phyloP scores from a whole-genome alignment of 2,113 vertebrate species.

The Nycticryphes semicollaris region DNA sequence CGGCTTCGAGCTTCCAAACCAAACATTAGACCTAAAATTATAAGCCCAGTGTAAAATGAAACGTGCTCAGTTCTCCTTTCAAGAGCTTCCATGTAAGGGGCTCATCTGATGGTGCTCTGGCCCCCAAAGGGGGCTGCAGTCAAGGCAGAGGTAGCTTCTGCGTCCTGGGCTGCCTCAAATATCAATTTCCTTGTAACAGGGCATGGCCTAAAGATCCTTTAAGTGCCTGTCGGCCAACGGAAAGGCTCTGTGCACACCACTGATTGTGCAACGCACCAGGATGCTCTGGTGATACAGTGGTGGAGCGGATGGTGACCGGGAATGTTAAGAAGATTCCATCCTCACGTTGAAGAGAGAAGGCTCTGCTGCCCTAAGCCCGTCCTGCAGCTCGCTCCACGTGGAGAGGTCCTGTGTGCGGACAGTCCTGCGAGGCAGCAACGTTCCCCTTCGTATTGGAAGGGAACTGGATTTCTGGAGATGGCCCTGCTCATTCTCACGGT shows the following conservation, averaged over 20 bases:
- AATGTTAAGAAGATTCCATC: not conserved
- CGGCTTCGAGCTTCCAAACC: constrained; percentile 19
- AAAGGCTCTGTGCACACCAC: not conserved
- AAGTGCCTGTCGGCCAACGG: not conserved
- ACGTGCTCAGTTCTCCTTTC: not conserved
- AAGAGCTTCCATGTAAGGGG: not conserved
- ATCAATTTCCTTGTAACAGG: not conserved
- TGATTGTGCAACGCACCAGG: not conserved
- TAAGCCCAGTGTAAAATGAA: constrained; percentile 27
- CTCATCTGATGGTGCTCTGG: not conserved
- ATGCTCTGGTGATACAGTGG: not conserved
- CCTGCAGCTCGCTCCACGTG: not conserved
- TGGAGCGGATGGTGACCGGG: not conserved
- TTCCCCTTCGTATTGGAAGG: not conserved
- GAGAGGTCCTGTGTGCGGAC: not conserved
- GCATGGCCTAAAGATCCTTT: not conserved
- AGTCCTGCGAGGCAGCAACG: not conserved
- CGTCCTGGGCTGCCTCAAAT: not conserved
- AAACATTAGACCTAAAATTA: constrained; percentile 52
- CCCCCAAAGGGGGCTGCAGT: not conserved
- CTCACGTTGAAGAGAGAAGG: accelerated
- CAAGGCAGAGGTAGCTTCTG: not conserved
- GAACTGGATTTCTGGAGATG: not conserved
- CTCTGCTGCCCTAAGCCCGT: not conserved
- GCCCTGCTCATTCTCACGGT: accelerated